Evolutionary conservation across 2,888 invertebrate genomes (phyloP), one percentile per base, ranked within the genome.

Genomic region (Empis stercorea): DNA sequence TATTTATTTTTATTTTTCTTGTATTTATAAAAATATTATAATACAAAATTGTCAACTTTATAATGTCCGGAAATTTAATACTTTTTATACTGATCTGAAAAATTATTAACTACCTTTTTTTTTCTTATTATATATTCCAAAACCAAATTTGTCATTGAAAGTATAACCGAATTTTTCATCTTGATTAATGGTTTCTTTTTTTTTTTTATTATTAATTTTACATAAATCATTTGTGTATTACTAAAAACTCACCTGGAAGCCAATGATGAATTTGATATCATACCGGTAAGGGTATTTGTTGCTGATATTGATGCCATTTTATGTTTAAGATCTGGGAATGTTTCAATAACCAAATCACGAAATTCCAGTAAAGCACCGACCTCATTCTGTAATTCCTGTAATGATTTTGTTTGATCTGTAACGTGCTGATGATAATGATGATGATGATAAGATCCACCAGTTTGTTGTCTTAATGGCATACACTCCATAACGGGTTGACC

Each of bases 311-410:
- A 77, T 63, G 82, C 81, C 81, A 88, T 80, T 76, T 88, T 89
- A 66, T 82, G 82, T 67, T 87, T 84, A 68, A 89, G 79, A 75
- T 88, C 87, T 61, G 89, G 89, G 75, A 89, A 88, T 64, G 88
- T 87, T 79, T 88, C 88, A 80, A 89, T 87, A 77, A 89, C 89
- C 78, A 88, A 81, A 73, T 89, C 88, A 73, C 89, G 84, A 72
- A 89, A 89, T 76, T 89, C 87, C 72, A 89, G 79, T 61, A 89
- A 73, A 60, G 87, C 87, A 56, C 88, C 87, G 74, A 89, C 89
- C 76, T 89, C 89, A 83, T 88, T 85, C 80, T 89, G 89, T 70
- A 89, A 78, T 75, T 89, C 89, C 76, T 89, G 88, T 68, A 89
- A 75, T 58, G 88, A 89, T 73, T 88, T 89, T 66, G 88, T 87